phyloP scores from a whole-genome alignment of 2,888 invertebrate species.

The Zelleria hepariella region DNA sequence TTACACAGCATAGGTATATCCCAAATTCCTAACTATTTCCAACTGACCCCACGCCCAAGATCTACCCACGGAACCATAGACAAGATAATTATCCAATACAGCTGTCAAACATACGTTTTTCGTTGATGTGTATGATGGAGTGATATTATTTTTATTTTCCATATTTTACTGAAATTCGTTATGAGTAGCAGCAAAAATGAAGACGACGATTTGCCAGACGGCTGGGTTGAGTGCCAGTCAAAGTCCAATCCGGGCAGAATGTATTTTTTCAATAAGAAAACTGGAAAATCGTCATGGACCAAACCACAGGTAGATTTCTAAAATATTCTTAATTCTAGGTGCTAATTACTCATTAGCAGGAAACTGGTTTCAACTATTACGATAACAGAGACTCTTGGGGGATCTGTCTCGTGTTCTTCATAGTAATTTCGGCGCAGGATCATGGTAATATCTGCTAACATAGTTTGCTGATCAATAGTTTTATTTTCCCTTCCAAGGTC shows the following conservation, averaged over 20 bases:
- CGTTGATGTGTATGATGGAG: neutral
- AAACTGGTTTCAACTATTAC: neutral
- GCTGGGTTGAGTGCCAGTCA: conserved; percentile 58
- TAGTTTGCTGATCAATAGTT: conserved; percentile 19
- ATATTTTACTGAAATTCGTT: conserved; percentile 22
- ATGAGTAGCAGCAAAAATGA: conserved; percentile 51
- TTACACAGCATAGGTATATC: too few relatives aligned
- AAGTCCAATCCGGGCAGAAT: conserved; percentile 58
- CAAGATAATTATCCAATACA: neutral
- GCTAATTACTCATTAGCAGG: neutral
- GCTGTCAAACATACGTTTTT: conserved; percentile 1
- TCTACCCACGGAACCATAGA: neutral
- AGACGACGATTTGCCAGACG: conserved; percentile 55
- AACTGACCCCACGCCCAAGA: neutral
- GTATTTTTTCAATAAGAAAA: conserved; percentile 62
- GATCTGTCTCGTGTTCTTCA: neutral
- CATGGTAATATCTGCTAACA: neutral
- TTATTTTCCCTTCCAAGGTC: conserved; percentile 32
- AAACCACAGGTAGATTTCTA: conserved; percentile 53
- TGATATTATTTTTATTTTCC: neutral
- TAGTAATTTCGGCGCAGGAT: neutral
- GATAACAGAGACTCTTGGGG: neutral
- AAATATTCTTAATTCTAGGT: neutral
- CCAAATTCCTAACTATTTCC: neutral
- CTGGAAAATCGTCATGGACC: conserved; percentile 61